A percentile compares a stretch with the other conserved stretches of the same genome.
These are phyloP conservation scores for Crocallis elinguaria DNA, from an alignment of 2,888 invertebrate species.

Conservation along the genomic window DNA sequence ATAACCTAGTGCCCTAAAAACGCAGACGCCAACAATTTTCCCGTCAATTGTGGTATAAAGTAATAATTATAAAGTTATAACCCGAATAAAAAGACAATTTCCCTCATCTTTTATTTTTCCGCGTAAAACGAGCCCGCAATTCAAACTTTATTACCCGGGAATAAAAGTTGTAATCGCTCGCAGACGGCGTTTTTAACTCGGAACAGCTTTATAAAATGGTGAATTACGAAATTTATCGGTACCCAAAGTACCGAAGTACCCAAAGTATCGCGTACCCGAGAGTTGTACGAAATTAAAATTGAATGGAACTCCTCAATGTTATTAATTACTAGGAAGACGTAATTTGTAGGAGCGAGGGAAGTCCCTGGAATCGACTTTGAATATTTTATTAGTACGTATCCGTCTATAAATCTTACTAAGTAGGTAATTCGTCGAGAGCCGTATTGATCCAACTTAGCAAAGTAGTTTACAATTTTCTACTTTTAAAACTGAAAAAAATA, in stretches of 20 bases:
- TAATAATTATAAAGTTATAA: slow-evolving; percentile 22
- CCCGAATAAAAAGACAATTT: slow-evolving; percentile 24
- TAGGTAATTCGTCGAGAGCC: background rate
- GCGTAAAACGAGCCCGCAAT: slow-evolving; percentile 24
- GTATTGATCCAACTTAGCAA: too few species aligned
- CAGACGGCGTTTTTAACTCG: slow-evolving; percentile 24
- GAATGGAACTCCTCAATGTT: slow-evolving; percentile 2
- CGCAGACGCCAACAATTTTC: slow-evolving; percentile 1
- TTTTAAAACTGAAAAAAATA: too few species aligned
- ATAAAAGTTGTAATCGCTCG: slow-evolving; percentile 32
- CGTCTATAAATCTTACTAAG: background rate
- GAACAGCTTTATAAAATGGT: slow-evolving; percentile 20
- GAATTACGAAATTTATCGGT: slow-evolving; percentile 24
- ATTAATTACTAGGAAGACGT: slow-evolving; percentile 7
- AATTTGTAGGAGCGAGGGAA: background rate
- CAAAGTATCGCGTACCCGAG: background rate
- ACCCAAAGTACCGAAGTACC: background rate
- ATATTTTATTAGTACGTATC: slow-evolving; percentile 3
- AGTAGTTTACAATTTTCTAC: too few species aligned
- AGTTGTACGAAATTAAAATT: slow-evolving; percentile 2
- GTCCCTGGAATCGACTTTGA: background rate
- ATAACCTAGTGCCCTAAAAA: slow-evolving; percentile 1
- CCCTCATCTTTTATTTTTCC: slow-evolving; percentile 20
- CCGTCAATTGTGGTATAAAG: slow-evolving; percentile 4
- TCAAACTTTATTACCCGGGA: slow-evolving; percentile 27